phyloP scores from a whole-genome alignment of 2,888 invertebrate genomes.

The Plagiodera versicolora region DNA sequence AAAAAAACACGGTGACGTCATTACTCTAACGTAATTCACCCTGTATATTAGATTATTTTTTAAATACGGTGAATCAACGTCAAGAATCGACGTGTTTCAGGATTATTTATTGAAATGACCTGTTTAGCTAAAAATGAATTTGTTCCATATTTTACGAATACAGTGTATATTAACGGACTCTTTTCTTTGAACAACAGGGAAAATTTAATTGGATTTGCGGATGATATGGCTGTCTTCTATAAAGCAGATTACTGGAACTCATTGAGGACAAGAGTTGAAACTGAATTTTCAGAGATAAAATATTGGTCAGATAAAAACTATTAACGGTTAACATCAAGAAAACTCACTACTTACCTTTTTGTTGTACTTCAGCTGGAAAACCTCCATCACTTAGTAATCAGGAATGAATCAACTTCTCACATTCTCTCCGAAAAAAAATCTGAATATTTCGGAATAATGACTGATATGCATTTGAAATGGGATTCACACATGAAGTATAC shows the following conservation, averaged over 20 bases:
- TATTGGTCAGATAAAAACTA: neutral
- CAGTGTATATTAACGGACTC: too few species aligned
- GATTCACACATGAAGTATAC: neutral
- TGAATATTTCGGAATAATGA: neutral
- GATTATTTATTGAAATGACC: too few species aligned
- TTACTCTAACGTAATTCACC: too few species aligned
- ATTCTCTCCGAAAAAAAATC: neutral
- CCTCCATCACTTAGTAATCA: neutral
- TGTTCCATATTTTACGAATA: too few species aligned
- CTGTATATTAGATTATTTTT: too few species aligned
- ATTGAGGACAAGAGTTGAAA: neutral
- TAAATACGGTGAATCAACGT: too few species aligned
- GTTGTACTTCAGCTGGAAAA: neutral
- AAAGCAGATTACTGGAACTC: slow-evolving; percentile 2
- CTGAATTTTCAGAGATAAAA: neutral
- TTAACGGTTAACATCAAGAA: neutral
- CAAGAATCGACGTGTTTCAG: too few species aligned
- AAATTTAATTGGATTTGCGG: neutral
- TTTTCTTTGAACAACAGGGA: neutral
- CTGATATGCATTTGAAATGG: neutral
- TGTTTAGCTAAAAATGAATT: too few species aligned
- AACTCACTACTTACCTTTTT: neutral
- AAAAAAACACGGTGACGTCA: too few species aligned
- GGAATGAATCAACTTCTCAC: neutral
- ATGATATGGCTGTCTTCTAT: neutral